These are phyloP conservation scores for Phocides pigmalion DNA, from an alignment of 1,140 invertebrate genomes.

Conservation along the genomic window DNA sequence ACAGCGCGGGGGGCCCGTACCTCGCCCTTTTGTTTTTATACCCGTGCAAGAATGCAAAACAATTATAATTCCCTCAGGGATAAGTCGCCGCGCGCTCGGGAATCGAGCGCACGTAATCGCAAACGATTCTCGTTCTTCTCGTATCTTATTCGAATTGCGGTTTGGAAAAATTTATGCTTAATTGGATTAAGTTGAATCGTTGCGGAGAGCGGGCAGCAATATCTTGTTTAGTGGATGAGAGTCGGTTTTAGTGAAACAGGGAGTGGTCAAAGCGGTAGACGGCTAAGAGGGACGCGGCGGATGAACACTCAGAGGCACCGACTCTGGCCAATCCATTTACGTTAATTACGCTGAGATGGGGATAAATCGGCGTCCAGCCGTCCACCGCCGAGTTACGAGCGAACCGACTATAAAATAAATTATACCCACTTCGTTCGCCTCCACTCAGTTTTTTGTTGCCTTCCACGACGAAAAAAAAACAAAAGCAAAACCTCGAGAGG, in stretches of 20 bases:
- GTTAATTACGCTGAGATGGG: constrained; percentile 81
- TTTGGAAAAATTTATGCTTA: constrained; percentile 63
- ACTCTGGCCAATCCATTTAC: constrained; percentile 79
- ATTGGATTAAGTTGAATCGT: constrained; percentile 62
- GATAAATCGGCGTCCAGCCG: constrained; percentile 82
- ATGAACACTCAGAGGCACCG: constrained; percentile 62
- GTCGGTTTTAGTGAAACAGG: constrained; percentile 39
- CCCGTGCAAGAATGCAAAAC: constrained; percentile 82
- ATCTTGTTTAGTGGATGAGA: constrained; percentile 24
- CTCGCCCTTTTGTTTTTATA: constrained; percentile 81
- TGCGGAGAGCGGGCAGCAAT: constrained; percentile 9
- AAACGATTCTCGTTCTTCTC: constrained; percentile 63
- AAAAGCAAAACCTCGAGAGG: constrained; percentile 79
- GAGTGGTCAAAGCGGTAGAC: constrained; percentile 44
- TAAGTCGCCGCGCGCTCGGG: constrained; percentile 67
- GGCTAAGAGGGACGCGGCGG: constrained; percentile 43
- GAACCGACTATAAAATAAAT: constrained; percentile 83
- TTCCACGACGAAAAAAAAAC: constrained; percentile 69
- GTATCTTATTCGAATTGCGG: constrained; percentile 67
- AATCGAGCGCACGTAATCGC: constrained; percentile 67
- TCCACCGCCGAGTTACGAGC: constrained; percentile 81
- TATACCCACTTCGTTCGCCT: constrained; percentile 82
- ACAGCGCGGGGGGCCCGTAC: constrained; percentile 67
- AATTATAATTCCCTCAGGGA: constrained; percentile 81
- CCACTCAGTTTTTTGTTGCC: constrained; percentile 81